Conservation (phyloP, 2,888 invertebrate species). For the Epistrophe eligans region DNA sequence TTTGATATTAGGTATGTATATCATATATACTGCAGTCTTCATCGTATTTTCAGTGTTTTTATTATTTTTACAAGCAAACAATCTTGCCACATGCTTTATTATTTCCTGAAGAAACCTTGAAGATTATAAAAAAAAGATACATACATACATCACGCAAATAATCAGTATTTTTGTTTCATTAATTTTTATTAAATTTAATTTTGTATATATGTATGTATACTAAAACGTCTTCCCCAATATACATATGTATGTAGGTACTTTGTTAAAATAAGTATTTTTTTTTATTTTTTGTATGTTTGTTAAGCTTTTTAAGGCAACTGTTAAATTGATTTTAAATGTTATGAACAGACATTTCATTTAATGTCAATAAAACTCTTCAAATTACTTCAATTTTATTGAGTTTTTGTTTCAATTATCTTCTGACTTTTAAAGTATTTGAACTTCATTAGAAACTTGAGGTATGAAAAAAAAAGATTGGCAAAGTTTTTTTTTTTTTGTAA, state of each 20-base stretch:
- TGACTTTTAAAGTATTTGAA: background rate
- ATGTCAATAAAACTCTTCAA: background rate
- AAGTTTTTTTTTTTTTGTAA: too few species aligned
- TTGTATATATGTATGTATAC: too few species aligned
- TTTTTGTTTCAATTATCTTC: background rate
- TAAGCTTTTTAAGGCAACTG: background rate
- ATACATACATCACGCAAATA: background rate
- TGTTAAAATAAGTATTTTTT: background rate
- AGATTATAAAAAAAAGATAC: background rate
- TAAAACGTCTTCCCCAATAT: background rate
- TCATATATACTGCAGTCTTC: background rate
- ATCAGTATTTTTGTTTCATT: constrained; percentile 35
- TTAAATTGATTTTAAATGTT: background rate
- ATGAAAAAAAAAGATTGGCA: too few species aligned
- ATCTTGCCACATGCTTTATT: background rate
- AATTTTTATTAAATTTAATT: constrained; percentile 29
- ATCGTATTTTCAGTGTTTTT: background rate
- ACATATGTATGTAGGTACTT: background rate
- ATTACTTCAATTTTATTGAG: background rate
- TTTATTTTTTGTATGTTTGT: background rate
- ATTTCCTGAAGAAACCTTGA: background rate
- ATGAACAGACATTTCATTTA: background rate
- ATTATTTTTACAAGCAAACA: background rate
- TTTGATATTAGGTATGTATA: constrained; percentile 29
- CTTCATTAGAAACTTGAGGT: too few species aligned